Conservation (phyloP, 92 coral and sea anemone species). For the Phenganax stokvisi region DNA sequence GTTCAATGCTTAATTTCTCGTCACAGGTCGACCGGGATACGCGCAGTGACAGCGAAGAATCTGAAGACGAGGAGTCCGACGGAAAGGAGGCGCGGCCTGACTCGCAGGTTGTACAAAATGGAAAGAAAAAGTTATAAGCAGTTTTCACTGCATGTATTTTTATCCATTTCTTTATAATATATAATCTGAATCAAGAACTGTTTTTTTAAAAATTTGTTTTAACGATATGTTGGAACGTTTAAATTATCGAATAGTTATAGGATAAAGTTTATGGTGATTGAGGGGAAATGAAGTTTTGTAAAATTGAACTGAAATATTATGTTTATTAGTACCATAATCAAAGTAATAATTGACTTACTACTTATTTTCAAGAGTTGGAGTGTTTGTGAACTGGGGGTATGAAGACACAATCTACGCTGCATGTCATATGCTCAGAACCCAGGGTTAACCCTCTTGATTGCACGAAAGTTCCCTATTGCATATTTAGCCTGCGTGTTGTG, state of each 20-base stretch:
- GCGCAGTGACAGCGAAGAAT: constrained; percentile 77
- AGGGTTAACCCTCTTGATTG: too few species aligned
- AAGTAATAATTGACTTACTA: too few species aligned
- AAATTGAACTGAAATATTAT: too few species aligned
- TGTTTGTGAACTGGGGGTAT: too few species aligned
- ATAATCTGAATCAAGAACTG: background rate
- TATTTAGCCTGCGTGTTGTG: too few species aligned
- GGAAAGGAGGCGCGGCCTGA: constrained; percentile 43
- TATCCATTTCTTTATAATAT: background rate
- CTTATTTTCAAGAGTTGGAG: too few species aligned
- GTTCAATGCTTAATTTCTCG: constrained; percentile 13
- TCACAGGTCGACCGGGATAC: constrained; percentile 62
- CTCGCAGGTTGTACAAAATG: constrained; percentile 54
- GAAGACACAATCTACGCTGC: too few species aligned
- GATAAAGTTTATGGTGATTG: too few species aligned
- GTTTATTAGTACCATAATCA: too few species aligned
- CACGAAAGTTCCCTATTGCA: too few species aligned
- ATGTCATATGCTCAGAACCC: too few species aligned
- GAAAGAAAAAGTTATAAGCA: constrained; percentile 70
- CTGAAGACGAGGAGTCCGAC: constrained; percentile 71
- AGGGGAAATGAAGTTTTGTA: too few species aligned
- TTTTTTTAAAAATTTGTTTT: constrained; percentile 5
- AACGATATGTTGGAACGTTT: background rate
- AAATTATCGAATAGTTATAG: background rate
- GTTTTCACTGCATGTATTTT: constrained; percentile 3